Conservation (phyloP, 1,140 invertebrate genomes). For the Rhagoletis zephyria region DNA sequence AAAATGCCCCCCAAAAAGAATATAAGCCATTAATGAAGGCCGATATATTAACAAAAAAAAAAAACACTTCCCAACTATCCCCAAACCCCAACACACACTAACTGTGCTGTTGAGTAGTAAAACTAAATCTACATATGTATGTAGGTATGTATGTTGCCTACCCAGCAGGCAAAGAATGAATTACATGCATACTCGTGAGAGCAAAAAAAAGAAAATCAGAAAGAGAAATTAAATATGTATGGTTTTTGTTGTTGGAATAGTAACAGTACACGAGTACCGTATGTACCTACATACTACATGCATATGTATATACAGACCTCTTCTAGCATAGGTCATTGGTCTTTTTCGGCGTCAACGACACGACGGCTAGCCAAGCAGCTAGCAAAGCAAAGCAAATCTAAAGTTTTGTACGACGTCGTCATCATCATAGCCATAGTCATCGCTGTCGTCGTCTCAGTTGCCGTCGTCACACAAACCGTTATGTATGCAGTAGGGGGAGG, state of each 20-base stretch:
- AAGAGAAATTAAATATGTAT: slow-evolving; percentile 38
- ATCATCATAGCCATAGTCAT: neutral
- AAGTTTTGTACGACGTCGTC: neutral
- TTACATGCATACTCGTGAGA: neutral
- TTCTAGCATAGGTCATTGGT: slow-evolving; percentile 72
- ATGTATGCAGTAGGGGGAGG: neutral
- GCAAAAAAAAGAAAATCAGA: neutral
- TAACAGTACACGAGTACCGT: slow-evolving; percentile 50
- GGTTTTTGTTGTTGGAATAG: slow-evolving; percentile 46
- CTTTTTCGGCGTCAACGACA: slow-evolving; percentile 73
- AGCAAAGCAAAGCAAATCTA: slow-evolving; percentile 20
- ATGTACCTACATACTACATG: neutral
- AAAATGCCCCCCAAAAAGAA: too few relatives aligned
- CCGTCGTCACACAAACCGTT: neutral
- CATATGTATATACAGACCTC: neutral
- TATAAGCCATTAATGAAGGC: too few relatives aligned
- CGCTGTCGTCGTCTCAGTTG: neutral
- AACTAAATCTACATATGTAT: neutral
- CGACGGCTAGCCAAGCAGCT: slow-evolving; percentile 35
- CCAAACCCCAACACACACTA: neutral
- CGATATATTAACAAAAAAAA: neutral
- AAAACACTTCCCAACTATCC: neutral
- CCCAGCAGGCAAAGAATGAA: slow-evolving; percentile 11
- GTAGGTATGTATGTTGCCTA: neutral
- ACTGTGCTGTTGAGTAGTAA: neutral